Evolutionary conservation across 1,140 invertebrate species (phyloP), one percentile per base, ranked within the genome.

Genomic region (Sycophila sp.): DNA sequence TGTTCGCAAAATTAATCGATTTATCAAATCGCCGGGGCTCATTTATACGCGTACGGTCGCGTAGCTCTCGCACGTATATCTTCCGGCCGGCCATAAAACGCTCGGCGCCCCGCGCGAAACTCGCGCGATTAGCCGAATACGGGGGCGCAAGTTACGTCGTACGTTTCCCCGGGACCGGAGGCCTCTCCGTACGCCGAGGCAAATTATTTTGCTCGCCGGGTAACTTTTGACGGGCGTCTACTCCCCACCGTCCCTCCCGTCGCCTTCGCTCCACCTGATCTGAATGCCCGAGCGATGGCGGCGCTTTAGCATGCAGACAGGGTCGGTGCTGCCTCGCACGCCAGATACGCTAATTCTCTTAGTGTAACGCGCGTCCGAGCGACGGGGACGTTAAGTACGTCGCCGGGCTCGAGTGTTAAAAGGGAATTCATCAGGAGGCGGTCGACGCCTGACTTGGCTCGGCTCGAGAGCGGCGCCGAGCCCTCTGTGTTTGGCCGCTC

Each of bases 161-260:
- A 71, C 49, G 60, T 71, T 64, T 71, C 40, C 60, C n/a, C 24
- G 28, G 36, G 38, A 40, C 13, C 56, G 4, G 45, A 71, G 64
- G 69, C 64, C 64, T 24, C 60, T 19, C 40, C 60, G 53, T 64
- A 71, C 49, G 60, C 64, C 58, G 64, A 30, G 51, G 73, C 70
- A 78, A 79, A 80, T 83, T 80, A 83, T 78, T 80, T 80, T 78
- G 76, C 55, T 76, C 59, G 71, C 55, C 49, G 51, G 60, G 65
- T 13, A 71, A 74, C 67, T 73, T 73, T 69, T 69, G 72, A 70
- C 72, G 62, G 56, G 63, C n/a, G n/a, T n/a, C 45, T 36, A 65
- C 65, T 73, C 59, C 45, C n/a, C n/a, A n/a, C n/a, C n/a, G n/a
- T n/a, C n/a, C n/a, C n/a, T n/a, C n/a, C n/a, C n/a, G n/a, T n/a